Base-by-base conservation (phyloP, 2,113 vertebrate species). In the Pitta sordida region DNA sequence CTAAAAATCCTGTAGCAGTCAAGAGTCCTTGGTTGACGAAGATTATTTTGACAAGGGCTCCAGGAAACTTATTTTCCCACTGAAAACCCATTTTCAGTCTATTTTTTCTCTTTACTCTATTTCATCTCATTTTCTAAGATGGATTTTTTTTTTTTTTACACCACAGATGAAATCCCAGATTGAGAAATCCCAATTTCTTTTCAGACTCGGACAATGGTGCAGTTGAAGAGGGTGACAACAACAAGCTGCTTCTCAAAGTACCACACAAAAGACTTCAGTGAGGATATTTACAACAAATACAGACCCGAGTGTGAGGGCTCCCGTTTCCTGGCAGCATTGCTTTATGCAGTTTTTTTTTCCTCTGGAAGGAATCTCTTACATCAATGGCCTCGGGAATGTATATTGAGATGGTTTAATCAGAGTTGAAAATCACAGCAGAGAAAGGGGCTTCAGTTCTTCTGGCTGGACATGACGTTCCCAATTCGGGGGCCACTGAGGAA, bases 381-480 rank as follows among this genome's bases (percentile, higher is more conserved):
- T 96, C 93, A 95, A 84, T 59, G 93, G 83, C 78, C 79, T 83
- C 0, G 16, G 94, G 92, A 96, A 96, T 88, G 60, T 88, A 58
- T 22, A 65, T 34, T 78, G 75, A 69, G 80, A 79, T 86, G 55
- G 76, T 93, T 96, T 93, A 92, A 91, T 94, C 77, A 34, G 92
- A 94, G 79, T 30, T 91, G 78, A 94, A 97, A 74, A 94, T 93
- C 93, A 60, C 70, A 89, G 77, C 18, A 91, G 64, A 97, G 88
- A 97, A 97, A 96, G 86, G 90, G 60, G 86, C 90, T 95, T 96
- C 91, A 96, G 95, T 97, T 94, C 82, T 90, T 83, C 77, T 93
- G 85, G 80, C 86, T 75, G 91, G 65, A 96, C 92, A 93, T 7
- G 36, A 58, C 0, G 51, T 91, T 62, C 86, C 70, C 77, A 39